Evolutionary conservation across 2,888 invertebrate species (phyloP).

Genomic region (Pantelozetes paolii): DNA sequence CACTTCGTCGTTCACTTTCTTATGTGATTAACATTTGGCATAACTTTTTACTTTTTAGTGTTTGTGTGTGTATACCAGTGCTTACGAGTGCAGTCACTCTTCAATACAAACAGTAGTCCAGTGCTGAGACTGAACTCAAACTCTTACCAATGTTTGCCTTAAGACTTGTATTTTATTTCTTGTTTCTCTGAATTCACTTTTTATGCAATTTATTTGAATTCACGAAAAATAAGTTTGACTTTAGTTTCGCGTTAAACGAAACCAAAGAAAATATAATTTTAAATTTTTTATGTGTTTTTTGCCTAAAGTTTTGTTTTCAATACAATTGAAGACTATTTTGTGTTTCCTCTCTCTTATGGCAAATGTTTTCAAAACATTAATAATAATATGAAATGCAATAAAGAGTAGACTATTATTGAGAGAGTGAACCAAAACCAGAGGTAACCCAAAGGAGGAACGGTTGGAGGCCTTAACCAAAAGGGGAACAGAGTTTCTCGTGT

Average conservation of each 20-base stretch:
- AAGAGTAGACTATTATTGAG: constrained; percentile 21
- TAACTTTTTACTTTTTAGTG: neutral
- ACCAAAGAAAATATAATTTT: neutral
- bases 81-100: constrained; percentile 16
- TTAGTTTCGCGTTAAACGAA: neutral
- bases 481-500: neutral
- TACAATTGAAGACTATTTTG: neutral
- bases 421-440: constrained; percentile 13
- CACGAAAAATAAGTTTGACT: neutral
- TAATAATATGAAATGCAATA: constrained; percentile 16
- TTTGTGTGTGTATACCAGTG: constrained; percentile 12
- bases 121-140: neutral
- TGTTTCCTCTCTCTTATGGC: neutral
- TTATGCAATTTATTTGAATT: constrained; percentile 4
- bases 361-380: constrained; percentile 20
- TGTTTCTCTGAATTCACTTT: constrained; percentile 14
- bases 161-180: constrained; percentile 6
- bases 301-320: too few relatives aligned
- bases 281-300: neutral
- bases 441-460: constrained; percentile 14
- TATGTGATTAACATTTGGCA: neutral
- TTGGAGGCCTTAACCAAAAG: neutral
- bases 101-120: constrained; percentile 21
- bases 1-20: constrained; percentile 11
- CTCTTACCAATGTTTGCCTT: constrained; percentile 11